Base-by-base conservation (phyloP, 2,797 vertebrate genomes). In the Chelon auratus region DNA sequence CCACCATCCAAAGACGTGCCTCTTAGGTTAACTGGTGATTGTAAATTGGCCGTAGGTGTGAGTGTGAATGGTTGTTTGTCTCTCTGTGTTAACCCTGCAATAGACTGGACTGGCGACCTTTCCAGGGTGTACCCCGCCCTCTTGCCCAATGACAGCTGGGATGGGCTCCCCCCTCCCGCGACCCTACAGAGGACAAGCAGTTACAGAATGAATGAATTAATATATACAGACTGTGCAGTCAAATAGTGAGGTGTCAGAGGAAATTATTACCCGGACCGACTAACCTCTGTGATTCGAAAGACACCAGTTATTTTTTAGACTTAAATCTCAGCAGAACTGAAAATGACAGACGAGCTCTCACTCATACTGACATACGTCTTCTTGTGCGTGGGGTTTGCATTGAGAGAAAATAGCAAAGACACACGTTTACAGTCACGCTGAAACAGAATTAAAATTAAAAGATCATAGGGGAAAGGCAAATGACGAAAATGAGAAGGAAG, bases 361-460 rank as follows among this genome's bases (percentile, higher is more conserved):
- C 62, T 68, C 39, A 1, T 56, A 45, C 14, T 51, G 12, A 45
- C 9, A 54, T 11, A 3, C 15, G 39, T 62, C 42, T 53, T 59
- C 36, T 48, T 58, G 18, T 37, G 53, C 59, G 47, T 14, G 20
- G 17, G 9, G 9, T 10, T 24, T 58, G 9, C 57, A 50, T 17
- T 26, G 59, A 24, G 24, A 63, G 54, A 30, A 33, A 58, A 39
- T 55, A 40, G 30, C 18, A 65, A 51, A 57, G n/a, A 39, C 47
- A 55, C 33, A 22, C 26, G 43, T 79, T 68, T 51, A 30, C 40
- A 69, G 20, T 72, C 50, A 45, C 18, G n/a, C 57, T 67, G 45
- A 69, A 67, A 48, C 14, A 50, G 22, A 42, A 52, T n/a, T 5
- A 62, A 51, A 58, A 39, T n/a, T 9, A 54, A 11, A 37, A 33